Evolutionary conservation across 2,113 vertebrate species (phyloP).

Genomic region (Amblyornis subalaris): DNA sequence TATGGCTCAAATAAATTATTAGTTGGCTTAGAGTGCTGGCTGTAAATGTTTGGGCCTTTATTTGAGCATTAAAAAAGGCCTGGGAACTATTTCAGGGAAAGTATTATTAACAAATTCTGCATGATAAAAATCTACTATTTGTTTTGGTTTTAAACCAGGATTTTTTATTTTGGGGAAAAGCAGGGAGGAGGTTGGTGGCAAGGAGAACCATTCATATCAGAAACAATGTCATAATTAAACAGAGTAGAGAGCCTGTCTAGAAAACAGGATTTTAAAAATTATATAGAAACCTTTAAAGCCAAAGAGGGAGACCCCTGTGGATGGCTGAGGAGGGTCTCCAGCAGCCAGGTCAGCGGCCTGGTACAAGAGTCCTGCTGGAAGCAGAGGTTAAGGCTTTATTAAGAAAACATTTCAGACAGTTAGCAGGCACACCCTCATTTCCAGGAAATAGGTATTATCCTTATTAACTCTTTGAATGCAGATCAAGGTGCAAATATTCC

Average conservation of each 20-base stretch:
- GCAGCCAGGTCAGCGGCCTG: accelerated
- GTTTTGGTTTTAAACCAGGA: slow-evolving; percentile 52
- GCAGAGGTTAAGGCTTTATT: background rate
- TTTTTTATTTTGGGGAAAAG: slow-evolving; percentile 7
- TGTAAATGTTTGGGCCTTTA: slow-evolving; percentile 59
- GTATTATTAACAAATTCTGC: slow-evolving; percentile 54
- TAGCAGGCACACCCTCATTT: background rate
- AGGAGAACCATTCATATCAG: background rate
- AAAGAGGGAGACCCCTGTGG: background rate
- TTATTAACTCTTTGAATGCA: background rate
- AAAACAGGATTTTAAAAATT: background rate
- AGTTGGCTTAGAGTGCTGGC: slow-evolving; percentile 49
- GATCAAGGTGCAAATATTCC: background rate
- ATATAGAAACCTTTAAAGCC: background rate
- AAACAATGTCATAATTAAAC: background rate
- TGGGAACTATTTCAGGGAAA: slow-evolving; percentile 60
- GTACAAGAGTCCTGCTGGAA: background rate
- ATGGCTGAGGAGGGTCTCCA: background rate
- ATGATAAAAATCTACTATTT: slow-evolving; percentile 60
- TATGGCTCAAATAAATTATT: slow-evolving; percentile 59
- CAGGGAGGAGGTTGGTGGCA: background rate
- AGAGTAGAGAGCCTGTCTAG: background rate
- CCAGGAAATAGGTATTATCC: background rate
- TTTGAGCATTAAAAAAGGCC: slow-evolving; percentile 46
- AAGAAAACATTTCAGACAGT: background rate